These are phyloP conservation scores for Adela reaumurella DNA, from an alignment of 2,888 invertebrate species.

Conservation along the genomic window DNA sequence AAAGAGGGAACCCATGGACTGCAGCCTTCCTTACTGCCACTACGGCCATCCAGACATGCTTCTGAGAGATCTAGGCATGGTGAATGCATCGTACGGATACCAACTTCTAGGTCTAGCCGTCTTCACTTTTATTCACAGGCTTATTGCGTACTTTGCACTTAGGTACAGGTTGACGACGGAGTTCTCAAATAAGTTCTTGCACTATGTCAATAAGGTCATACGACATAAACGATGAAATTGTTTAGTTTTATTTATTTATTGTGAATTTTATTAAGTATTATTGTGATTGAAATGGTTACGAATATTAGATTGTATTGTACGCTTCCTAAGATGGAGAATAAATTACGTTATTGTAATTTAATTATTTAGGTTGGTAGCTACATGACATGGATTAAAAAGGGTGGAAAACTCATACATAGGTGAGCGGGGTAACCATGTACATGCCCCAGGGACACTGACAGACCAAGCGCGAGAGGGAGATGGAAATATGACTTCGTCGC, in stretches of 20 bases:
- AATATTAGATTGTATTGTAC: too few relatives aligned
- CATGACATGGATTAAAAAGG: too few relatives aligned
- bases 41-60: slow-evolving; percentile 61
- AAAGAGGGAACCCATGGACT: slow-evolving; percentile 57
- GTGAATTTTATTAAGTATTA: too few relatives aligned
- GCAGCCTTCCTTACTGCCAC: slow-evolving; percentile 49
- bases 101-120: slow-evolving; percentile 56
- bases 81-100: slow-evolving; percentile 36
- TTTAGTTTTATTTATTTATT: not conserved
- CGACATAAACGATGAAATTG: slow-evolving; percentile 36
- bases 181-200: slow-evolving; percentile 52
- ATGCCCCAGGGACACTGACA: too few relatives aligned
- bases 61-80: slow-evolving; percentile 63
- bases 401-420: too few relatives aligned
- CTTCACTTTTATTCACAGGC: slow-evolving; percentile 54
- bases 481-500: too few relatives aligned
- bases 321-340: too few relatives aligned
- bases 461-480: too few relatives aligned
- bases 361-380: too few relatives aligned
- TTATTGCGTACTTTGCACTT: slow-evolving; percentile 54
- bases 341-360: too few relatives aligned
- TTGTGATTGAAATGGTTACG: too few relatives aligned
- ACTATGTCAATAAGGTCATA: slow-evolving; percentile 51
- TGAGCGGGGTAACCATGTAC: too few relatives aligned
- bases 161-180: slow-evolving; percentile 54